Base-by-base conservation (phyloP, 1,140 invertebrate genomes). In the Gryon sp. region DNA sequence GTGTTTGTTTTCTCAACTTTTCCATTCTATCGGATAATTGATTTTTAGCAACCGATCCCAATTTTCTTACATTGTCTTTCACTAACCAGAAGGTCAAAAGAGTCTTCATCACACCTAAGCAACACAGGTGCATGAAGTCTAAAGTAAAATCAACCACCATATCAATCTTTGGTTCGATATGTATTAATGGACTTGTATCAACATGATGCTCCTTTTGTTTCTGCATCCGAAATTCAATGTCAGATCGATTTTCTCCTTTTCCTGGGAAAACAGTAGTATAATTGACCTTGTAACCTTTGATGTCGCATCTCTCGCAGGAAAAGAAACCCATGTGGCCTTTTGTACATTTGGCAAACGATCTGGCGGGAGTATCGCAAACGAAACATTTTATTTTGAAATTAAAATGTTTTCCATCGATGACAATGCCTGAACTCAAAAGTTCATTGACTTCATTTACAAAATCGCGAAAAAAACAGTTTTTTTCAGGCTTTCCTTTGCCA, bases 281-380 rank as follows among this genome's bases (percentile, higher is more conserved):
- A 40, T 55, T 7, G 11, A 6, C 5, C 6, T 9, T 30, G 8
- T 50, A 14, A 0, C 40, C 66, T n/a, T 16, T 22, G 6, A 24
- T 24, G 3, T 9, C 16, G 50, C 73, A 76, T 3, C 50, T 30
- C 6, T 45, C 40, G 22, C 50, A 55, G 8, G 24, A 14, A 11
- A 8, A 57, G 41, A 11, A 40, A 5, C 36, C 53, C 8, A 11
- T 43, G n/a, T 57, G 53, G 2, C 26, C 26, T 41, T 57, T 57
- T 41, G 34, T 40, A 40, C 20, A 40, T 19, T 57, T 57, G 18
- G 19, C 7, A 9, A 28, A 57, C 12, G 73, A 26, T n/a, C 66
- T 12, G 2, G 66, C 73, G 9, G 73, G 73, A 8, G 34, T 28
- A 12, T 43, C 41, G 28, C 57, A 60, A 6, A 46, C 26, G 19